Evolutionary conservation across 2,797 vertebrate species (phyloP).

Genomic region (Myotis planiceps): DNA sequence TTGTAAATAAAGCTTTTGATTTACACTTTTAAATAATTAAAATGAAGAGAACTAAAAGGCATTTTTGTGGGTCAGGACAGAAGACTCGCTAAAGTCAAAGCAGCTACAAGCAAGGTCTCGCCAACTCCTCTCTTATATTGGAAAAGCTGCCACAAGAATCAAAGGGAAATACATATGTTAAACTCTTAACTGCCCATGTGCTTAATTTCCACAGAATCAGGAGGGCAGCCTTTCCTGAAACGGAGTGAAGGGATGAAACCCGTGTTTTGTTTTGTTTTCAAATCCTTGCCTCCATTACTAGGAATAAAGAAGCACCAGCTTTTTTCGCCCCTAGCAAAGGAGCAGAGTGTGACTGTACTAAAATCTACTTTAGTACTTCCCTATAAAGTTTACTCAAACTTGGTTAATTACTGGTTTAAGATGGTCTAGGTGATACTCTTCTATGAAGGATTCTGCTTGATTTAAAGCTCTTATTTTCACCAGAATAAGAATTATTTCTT

Average conservation of each 20-base stretch:
- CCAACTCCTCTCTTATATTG: background rate
- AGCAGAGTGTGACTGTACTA: background rate
- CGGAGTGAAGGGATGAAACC: background rate
- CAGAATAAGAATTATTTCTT: slow-evolving; percentile 90
- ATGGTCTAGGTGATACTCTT: slow-evolving; percentile 90
- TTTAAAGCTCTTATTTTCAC: slow-evolving; percentile 89
- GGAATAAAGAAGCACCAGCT: background rate
- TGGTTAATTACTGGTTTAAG: slow-evolving; percentile 72
- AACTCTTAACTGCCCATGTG: background rate
- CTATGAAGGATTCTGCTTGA: slow-evolving; percentile 87
- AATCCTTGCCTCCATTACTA: background rate
- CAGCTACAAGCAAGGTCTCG: background rate
- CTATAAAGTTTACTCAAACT: background rate
- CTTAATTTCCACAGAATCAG: background rate
- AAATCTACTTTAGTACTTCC: background rate
- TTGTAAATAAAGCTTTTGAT: background rate
- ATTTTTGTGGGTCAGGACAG: background rate
- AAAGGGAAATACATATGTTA: background rate
- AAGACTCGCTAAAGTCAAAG: background rate
- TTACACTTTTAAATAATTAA: background rate
- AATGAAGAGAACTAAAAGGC: background rate
- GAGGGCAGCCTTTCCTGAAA: background rate
- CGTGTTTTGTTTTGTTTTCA: background rate
- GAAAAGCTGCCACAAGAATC: background rate
- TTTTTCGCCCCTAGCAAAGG: background rate